A percentile compares a stretch with the other conserved stretches of the same genome.
These are phyloP conservation scores for Melipona beecheii DNA, from an alignment of 2,888 invertebrate species.

Conservation along the genomic window DNA sequence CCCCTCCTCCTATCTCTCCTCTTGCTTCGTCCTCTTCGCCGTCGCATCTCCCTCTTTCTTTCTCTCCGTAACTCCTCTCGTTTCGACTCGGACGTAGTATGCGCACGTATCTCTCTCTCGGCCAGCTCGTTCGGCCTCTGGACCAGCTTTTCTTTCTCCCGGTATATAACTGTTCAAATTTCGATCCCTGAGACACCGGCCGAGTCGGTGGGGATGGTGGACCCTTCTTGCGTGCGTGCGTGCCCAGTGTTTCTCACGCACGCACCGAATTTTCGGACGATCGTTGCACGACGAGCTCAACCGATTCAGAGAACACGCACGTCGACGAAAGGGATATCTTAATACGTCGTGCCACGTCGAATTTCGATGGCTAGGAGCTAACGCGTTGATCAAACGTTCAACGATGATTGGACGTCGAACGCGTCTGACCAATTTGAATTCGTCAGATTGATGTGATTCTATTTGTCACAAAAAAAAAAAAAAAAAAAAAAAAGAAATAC, in stretches of 20 bases:
- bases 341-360: neutral
- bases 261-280: conserved; percentile 19
- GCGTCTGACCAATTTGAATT: neutral
- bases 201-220: conserved; percentile 72
- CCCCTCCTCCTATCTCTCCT: conserved; percentile 51
- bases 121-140: conserved; percentile 65
- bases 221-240: conserved; percentile 72
- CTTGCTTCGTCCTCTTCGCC: conserved; percentile 35
- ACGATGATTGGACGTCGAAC: neutral
- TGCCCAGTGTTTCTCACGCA: conserved; percentile 78
- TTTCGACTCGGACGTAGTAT: conserved; percentile 6
- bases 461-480: neutral
- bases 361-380: neutral
- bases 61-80: conserved; percentile 35
- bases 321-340: neutral
- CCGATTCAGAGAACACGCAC: neutral
- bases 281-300: neutral
- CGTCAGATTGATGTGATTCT: too few species aligned
- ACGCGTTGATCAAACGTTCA: neutral
- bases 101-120: conserved; percentile 39
- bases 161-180: conserved; percentile 81
- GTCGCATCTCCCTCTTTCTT: conserved; percentile 20
- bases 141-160: conserved; percentile 79
- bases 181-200: conserved; percentile 73
- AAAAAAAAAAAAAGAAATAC: neutral